phyloP scores from a whole-genome alignment of 2,888 invertebrate genomes.

The Zygogramma bicolorata region DNA sequence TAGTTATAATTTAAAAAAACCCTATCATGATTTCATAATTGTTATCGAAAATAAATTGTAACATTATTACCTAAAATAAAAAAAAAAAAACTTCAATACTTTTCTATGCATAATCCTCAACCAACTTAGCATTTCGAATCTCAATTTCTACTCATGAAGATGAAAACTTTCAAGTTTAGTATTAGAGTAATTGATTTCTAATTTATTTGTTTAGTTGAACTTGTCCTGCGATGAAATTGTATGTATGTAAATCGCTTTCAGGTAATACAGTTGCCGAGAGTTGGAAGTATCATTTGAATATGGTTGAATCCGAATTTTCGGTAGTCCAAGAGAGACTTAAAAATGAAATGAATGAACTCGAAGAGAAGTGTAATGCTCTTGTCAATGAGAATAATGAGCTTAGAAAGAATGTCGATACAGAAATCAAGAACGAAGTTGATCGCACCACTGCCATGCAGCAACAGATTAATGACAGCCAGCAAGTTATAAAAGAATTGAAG shows the following conservation, averaged over 20 bases:
- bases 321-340: conserved; percentile 51
- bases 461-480: conserved; percentile 59
- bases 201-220: too few relatives aligned
- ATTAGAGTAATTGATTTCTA: too few relatives aligned
- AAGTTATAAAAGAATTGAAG: conserved; percentile 57
- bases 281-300: conserved; percentile 78
- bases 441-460: conserved; percentile 61
- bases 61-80: too few relatives aligned
- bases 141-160: too few relatives aligned
- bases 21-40: too few relatives aligned
- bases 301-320: conserved; percentile 74
- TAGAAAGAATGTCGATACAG: conserved; percentile 63
- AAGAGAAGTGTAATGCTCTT: conserved; percentile 63
- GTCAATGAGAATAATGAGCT: conserved; percentile 65
- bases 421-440: conserved; percentile 64
- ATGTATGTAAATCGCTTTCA: conserved; percentile 56
- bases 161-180: too few relatives aligned
- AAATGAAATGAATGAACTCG: conserved; percentile 68
- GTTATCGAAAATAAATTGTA: too few relatives aligned
- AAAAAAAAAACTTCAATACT: too few relatives aligned
- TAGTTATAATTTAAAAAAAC: too few relatives aligned
- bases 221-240: background rate
- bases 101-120: too few relatives aligned
- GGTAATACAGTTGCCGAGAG: conserved; percentile 78
- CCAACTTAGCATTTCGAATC: too few relatives aligned